Conservation (phyloP, 2,113 vertebrate genomes). For the Pantherophis guttatus region DNA sequence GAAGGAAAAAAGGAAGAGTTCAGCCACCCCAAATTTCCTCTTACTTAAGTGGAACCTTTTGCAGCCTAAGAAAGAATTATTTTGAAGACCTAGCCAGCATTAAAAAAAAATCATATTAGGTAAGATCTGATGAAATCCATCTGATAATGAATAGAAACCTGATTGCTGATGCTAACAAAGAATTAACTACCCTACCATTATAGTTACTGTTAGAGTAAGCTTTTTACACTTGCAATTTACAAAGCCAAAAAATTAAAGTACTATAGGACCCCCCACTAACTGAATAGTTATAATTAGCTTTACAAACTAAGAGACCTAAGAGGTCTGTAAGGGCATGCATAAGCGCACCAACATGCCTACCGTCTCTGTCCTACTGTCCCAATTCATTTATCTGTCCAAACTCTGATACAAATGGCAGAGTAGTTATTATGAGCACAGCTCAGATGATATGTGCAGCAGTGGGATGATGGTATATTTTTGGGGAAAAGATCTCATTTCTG, state of each 20-base stretch:
- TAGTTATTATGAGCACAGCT: background rate
- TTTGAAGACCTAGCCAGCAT: background rate
- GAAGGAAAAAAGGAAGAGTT: background rate
- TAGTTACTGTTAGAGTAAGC: background rate
- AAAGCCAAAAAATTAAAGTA: constrained; percentile 11
- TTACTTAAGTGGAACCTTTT: background rate
- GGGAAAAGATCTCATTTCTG: background rate
- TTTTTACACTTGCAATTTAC: background rate
- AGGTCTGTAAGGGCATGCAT: too few relatives aligned
- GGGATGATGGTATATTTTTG: background rate
- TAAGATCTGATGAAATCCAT: background rate
- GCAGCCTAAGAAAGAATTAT: background rate
- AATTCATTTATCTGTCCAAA: too few relatives aligned
- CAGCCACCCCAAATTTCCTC: background rate
- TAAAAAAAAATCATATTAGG: background rate
- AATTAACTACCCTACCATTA: background rate
- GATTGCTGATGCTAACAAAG: background rate
- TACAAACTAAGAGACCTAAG: background rate
- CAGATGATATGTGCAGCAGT: background rate
- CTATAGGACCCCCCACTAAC: background rate
- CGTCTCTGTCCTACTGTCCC: too few relatives aligned
- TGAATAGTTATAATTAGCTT: background rate
- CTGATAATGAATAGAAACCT: background rate
- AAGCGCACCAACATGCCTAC: too few relatives aligned
- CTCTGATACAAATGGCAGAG: background rate